These are phyloP conservation scores for Brachionus manjavacas DNA, from an alignment of 1,140 invertebrate genomes.

Conservation along the genomic window DNA sequence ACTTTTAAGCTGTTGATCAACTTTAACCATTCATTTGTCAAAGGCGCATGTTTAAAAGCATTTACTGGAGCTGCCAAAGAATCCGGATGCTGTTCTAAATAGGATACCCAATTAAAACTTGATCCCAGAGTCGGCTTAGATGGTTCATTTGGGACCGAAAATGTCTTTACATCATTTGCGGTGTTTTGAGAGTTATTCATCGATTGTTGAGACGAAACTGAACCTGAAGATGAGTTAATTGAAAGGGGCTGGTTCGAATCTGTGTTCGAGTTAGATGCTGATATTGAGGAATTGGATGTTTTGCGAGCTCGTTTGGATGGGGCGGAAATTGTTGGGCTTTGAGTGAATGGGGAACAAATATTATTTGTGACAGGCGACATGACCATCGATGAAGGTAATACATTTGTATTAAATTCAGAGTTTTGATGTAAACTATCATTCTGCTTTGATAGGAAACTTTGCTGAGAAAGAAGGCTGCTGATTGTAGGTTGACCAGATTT, in stretches of 20 bases:
- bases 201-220: background rate
- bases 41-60: background rate
- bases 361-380: background rate
- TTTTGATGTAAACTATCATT: background rate
- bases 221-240: background rate
- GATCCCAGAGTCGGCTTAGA: background rate
- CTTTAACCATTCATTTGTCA: background rate
- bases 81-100: background rate
- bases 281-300: background rate
- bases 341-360: background rate
- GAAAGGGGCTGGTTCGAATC: background rate
- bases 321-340: background rate
- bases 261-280: background rate
- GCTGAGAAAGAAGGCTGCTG: background rate
- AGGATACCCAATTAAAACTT: background rate
- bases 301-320: constrained; percentile 5
- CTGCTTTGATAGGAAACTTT: background rate
- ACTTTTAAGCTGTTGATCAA: constrained; percentile 18
- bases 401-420: background rate
- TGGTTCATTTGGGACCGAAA: background rate
- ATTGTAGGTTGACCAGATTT: constrained; percentile 10
- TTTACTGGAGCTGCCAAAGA: background rate
- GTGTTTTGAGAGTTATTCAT: background rate
- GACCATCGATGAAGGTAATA: background rate
- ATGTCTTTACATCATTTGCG: background rate